Conservation (phyloP, 2,113 vertebrate genomes). For the Benitochromis conjunctus region DNA sequence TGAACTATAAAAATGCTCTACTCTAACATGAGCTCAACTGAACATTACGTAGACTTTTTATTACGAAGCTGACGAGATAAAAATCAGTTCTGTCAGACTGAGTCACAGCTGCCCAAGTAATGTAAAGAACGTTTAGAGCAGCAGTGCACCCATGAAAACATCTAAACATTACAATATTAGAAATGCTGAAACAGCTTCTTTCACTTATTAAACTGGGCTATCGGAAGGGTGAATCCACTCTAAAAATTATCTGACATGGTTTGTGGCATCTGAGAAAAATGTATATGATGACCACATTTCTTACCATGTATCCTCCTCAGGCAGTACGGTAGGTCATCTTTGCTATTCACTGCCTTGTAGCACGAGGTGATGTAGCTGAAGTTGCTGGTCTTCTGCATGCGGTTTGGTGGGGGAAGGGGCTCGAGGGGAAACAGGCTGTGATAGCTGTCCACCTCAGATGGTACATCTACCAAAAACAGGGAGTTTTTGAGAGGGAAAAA, state of each 20-base stretch:
- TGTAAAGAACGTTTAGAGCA: not conserved
- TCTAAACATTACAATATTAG: not conserved
- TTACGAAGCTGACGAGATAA: not conserved
- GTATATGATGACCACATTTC: slow-evolving; percentile 5
- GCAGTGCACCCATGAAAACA: not conserved
- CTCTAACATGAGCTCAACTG: not conserved
- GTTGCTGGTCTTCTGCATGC: slow-evolving; percentile 98
- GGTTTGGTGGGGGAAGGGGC: slow-evolving; percentile 90
- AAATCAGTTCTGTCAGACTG: not conserved
- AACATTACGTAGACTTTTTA: not conserved
- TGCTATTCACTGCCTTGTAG: slow-evolving; percentile 99
- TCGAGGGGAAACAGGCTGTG: slow-evolving; percentile 98
- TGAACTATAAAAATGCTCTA: not conserved
- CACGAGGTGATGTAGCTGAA: slow-evolving; percentile 98
- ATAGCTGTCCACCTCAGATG: slow-evolving; percentile 96
- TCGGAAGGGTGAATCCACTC: not conserved
- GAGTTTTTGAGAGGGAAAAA: not conserved
- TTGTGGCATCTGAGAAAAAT: not conserved
- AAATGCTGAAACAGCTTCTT: not conserved
- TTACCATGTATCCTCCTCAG: slow-evolving; percentile 97
- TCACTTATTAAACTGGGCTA: not conserved
- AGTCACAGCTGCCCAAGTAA: not conserved
- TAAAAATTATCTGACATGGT: not conserved
- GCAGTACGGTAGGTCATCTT: slow-evolving; percentile 97
- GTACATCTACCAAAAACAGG: slow-evolving; percentile 79